These are phyloP conservation scores for Triplophysa rosa DNA, from an alignment of 2,113 vertebrate species.

Conservation along the genomic window DNA sequence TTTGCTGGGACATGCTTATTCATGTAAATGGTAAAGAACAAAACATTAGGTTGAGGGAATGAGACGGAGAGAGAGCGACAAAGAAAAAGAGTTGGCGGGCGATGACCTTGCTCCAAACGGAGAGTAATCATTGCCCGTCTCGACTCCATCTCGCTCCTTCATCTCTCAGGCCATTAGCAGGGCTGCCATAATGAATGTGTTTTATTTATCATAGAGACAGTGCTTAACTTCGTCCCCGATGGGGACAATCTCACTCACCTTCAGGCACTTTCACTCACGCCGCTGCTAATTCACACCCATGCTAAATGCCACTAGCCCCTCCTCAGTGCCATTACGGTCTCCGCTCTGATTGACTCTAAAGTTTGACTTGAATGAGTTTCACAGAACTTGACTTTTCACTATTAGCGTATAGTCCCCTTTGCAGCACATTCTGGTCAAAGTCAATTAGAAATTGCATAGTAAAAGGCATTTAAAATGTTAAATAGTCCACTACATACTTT, in stretches of 20 bases:
- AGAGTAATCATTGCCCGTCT: constrained; percentile 50
- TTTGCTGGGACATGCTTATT: neutral
- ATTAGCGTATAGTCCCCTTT: neutral
- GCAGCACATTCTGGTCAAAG: neutral
- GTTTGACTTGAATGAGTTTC: constrained; percentile 15
- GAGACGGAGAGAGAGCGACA: neutral
- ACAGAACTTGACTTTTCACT: neutral
- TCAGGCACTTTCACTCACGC: constrained; percentile 42
- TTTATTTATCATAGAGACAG: constrained; percentile 53
- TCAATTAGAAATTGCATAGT: neutral
- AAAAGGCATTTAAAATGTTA: neutral
- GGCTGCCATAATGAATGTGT: constrained; percentile 52
- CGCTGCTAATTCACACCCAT: constrained; percentile 12
- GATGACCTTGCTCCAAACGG: constrained; percentile 39
- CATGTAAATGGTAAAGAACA: constrained; percentile 23
- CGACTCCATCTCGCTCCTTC: constrained; percentile 40
- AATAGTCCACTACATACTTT: neutral
- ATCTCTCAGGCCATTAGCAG: constrained; percentile 37
- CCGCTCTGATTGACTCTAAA: constrained; percentile 11
- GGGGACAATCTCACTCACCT: constrained; percentile 53
- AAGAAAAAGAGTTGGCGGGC: neutral
- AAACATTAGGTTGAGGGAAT: neutral
- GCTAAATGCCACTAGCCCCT: constrained; percentile 33
- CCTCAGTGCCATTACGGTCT: constrained; percentile 26
- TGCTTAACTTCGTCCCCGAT: constrained; percentile 44